Conservation (phyloP, 2,797 vertebrate genomes). For the Allobates femoralis region DNA sequence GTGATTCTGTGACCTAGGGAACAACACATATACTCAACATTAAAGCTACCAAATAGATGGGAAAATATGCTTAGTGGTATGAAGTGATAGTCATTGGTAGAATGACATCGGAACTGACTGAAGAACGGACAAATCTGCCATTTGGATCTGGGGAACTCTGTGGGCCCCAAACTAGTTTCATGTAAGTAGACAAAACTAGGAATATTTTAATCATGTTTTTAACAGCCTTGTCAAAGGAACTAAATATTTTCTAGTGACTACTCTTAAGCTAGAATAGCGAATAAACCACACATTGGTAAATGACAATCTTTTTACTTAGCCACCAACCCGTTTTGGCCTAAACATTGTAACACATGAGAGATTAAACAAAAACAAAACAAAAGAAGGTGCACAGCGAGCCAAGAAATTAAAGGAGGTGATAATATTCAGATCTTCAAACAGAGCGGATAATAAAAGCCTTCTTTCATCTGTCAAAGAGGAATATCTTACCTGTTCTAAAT, state of each 20-base stretch:
- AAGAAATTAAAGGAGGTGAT: slow-evolving; percentile 76
- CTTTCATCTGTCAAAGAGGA: slow-evolving; percentile 63
- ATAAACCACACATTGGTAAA: not conserved
- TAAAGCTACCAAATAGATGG: no score
- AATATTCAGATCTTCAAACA: slow-evolving; percentile 74
- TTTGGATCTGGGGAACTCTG: no score
- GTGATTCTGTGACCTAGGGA: no score
- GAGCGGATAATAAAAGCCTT: slow-evolving; percentile 70
- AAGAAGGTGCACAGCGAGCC: slow-evolving; percentile 53
- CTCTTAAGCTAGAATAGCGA: not conserved
- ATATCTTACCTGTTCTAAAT: slow-evolving; percentile 63
- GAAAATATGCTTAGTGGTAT: no score
- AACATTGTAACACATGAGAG: slow-evolving; percentile 63
- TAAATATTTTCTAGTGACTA: not conserved
- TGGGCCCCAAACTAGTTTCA: no score
- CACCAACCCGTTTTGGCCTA: not conserved
- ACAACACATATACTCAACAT: no score
- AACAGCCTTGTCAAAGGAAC: not conserved
- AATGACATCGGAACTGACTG: no score
- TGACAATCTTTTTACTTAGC: not conserved
- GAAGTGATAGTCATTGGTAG: no score
- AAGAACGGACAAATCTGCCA: no score
- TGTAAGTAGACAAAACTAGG: no score
- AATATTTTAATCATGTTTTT: no score
- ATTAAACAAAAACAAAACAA: slow-evolving; percentile 61